These are phyloP conservation scores for Borostomias antarcticus DNA, from an alignment of 2,797 vertebrate species.

Conservation along the genomic window DNA sequence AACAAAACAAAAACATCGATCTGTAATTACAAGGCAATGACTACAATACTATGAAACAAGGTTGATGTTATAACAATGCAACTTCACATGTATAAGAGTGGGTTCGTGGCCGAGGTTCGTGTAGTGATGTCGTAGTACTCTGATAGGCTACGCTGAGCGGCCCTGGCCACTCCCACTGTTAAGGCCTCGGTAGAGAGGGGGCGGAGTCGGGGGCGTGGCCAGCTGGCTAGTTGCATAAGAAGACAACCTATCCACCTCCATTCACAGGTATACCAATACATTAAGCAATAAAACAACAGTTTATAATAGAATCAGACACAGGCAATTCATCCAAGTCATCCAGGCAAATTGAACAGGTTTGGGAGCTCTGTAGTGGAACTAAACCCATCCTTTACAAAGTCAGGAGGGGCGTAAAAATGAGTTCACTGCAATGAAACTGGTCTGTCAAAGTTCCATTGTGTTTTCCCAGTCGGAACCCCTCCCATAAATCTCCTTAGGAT, in stretches of 20 bases:
- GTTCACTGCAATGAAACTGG: background rate
- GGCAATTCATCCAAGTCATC: background rate
- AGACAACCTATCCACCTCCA: slow-evolving; percentile 24
- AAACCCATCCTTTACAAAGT: background rate
- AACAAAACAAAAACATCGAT: too few species aligned
- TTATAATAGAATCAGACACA: slow-evolving; percentile 7
- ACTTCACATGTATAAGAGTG: slow-evolving; percentile 28
- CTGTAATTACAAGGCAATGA: slow-evolving; percentile 11
- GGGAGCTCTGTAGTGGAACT: background rate
- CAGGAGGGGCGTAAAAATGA: background rate
- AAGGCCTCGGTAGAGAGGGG: slow-evolving; percentile 47
- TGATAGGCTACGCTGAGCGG: slow-evolving; percentile 34
- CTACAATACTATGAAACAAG: background rate
- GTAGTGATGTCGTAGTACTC: background rate
- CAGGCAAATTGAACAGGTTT: background rate
- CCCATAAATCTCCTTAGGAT: too few species aligned
- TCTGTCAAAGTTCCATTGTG: background rate
- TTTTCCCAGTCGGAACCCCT: background rate
- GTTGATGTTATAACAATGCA: background rate
- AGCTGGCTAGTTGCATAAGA: slow-evolving; percentile 52
- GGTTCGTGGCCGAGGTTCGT: background rate
- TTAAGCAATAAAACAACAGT: background rate
- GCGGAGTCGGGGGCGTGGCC: slow-evolving; percentile 19
- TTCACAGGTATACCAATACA: slow-evolving; percentile 28
- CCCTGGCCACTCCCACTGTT: slow-evolving; percentile 35